Conservation (phyloP, 2,797 vertebrate species). For the Sphenodon punctatus region DNA sequence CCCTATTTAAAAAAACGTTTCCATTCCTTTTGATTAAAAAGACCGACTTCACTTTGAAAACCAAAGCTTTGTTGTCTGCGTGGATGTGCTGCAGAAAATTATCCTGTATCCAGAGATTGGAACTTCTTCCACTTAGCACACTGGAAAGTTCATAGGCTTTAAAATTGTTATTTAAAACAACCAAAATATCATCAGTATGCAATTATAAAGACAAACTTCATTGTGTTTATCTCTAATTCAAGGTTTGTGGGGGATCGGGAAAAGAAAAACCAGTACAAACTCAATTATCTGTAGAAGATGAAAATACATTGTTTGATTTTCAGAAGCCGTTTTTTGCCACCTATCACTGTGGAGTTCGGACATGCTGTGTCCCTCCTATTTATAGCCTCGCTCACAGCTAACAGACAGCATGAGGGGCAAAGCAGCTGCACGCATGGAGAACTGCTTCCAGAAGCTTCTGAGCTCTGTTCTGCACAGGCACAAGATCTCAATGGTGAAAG, state of each 20-base stretch:
- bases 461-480: too few species aligned
- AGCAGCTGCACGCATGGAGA: too few species aligned
- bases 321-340: too few species aligned
- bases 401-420: too few species aligned
- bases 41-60: slow-evolving; percentile 13
- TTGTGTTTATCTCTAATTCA: background rate
- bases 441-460: too few species aligned
- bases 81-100: background rate
- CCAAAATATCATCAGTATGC: background rate
- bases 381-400: too few species aligned
- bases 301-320: background rate
- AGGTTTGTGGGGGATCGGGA: background rate
- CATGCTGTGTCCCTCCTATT: too few species aligned
- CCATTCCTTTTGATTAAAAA: slow-evolving; percentile 1
- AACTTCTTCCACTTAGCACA: background rate
- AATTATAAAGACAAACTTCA: background rate
- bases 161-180: background rate
- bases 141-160: background rate
- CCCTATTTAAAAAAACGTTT: background rate
- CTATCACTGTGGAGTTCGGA: too few species aligned
- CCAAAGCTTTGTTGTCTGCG: background rate
- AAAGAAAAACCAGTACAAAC: background rate
- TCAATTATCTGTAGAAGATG: background rate
- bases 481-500: too few species aligned
- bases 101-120: background rate